These are phyloP conservation scores for Pararge aegeria DNA, from an alignment of 1,140 invertebrate genomes.

Conservation along the genomic window DNA sequence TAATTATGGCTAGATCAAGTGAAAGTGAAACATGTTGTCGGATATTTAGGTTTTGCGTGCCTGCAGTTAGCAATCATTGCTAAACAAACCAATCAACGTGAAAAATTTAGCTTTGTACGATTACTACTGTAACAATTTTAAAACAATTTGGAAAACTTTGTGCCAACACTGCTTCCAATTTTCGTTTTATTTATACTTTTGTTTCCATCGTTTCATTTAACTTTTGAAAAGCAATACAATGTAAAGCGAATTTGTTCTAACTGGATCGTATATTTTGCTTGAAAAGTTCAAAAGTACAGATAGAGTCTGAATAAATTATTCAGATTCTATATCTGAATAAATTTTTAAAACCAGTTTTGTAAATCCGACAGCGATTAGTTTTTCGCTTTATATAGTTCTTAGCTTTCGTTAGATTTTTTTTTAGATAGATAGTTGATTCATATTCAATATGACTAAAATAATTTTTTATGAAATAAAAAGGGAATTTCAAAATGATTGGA, in stretches of 20 bases:
- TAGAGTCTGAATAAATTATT: too few relatives aligned
- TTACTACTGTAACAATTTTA: slow-evolving; percentile 7
- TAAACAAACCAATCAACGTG: not conserved
- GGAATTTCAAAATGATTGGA: too few relatives aligned
- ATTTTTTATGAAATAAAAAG: too few relatives aligned
- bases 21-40: not conserved
- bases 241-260: not conserved
- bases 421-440: too few relatives aligned
- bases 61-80: not conserved
- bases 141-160: slow-evolving; percentile 4
- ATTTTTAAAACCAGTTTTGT: too few relatives aligned
- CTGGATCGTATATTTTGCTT: not conserved
- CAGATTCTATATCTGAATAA: too few relatives aligned
- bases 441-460: too few relatives aligned
- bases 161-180: slow-evolving; percentile 3
- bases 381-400: too few relatives aligned
- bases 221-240: slow-evolving; percentile 5
- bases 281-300: not conserved
- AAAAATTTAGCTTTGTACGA: not conserved
- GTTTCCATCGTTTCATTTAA: not conserved
- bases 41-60: not conserved
- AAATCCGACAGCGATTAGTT: too few relatives aligned
- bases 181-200: slow-evolving; percentile 8
- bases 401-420: too few relatives aligned
- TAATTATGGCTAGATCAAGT: too few relatives aligned